Base-by-base conservation (phyloP, 2,113 vertebrate species). In the Tragelaphus strepsiceros region DNA sequence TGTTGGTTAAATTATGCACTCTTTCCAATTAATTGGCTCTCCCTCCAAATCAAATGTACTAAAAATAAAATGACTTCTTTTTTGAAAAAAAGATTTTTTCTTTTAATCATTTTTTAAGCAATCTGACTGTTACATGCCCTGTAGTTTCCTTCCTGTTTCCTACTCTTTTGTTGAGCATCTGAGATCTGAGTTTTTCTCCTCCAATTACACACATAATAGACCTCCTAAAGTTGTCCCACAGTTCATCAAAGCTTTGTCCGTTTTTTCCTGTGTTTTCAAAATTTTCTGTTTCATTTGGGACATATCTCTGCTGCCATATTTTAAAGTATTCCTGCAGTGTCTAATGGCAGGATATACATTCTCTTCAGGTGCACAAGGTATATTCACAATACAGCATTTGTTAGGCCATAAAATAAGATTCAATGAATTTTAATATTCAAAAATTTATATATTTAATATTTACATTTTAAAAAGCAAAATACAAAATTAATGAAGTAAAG, bases 31-130 rank as follows among this genome's bases (percentile, higher is more conserved):
- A 94, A 97, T 87, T 98, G 97, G 91, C 95, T 96, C 80, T 91
- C 77, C 82, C 77, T 98, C 96, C 86, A 98, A 98, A 98, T 96
- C 71, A 97, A 98, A 96, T 82, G 91, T 56, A 95, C 97, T 98
- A 98, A 98, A 98, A 98, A 98, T 98, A 98, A 98, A 97, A 96
- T 86, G 53, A 98, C 88, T 98, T 98, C 97, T 97, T 97, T 97
- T 98, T 96, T 97, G 78, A 98, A 53, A 53, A 53, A 71, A 35
- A 53, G 1, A 7, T n/a, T 13, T 53, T 53, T 82, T 53, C 30
- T 82, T 82, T 53, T 53, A 53, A 62, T 64, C 58, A 82, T 39
- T 53, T 43, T 30, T 83, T 83, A 59, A 56, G 54, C 61, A 59
- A 49, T 54, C 62, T 59, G 54, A 61, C 43, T 89, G 54, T 78